Evolutionary conservation across 2,113 vertebrate species (phyloP).

Genomic region (Hippocampus abdominalis): DNA sequence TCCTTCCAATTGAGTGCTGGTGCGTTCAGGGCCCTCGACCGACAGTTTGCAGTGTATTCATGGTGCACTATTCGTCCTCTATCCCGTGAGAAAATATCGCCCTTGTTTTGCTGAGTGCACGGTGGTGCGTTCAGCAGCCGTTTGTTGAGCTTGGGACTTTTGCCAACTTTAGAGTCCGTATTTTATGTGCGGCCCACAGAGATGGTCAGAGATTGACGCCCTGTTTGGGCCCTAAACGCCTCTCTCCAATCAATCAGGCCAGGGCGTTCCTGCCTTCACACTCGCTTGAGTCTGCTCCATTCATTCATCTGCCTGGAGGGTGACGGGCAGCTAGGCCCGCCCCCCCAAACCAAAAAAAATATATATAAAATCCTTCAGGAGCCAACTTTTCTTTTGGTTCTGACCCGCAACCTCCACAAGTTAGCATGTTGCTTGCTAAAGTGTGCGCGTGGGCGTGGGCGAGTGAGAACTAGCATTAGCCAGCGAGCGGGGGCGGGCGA

Average conservation of each 20-base stretch:
- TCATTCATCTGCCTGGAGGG: not conserved
- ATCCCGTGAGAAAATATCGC: too few relatives aligned
- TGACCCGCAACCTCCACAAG: not conserved
- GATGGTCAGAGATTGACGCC: not conserved
- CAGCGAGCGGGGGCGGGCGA: constrained; percentile 17
- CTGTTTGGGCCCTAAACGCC: not conserved
- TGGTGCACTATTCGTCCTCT: not conserved
- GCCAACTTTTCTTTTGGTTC: not conserved
- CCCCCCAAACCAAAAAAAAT: not conserved
- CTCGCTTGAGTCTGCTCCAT: not conserved
- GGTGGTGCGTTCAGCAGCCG: not conserved
- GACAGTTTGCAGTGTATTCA: not conserved
- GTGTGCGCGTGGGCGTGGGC: not conserved
- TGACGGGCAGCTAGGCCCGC: not conserved
- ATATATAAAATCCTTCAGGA: not conserved
- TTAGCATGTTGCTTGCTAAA: not conserved
- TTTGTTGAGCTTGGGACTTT: not conserved
- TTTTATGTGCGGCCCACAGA: not conserved
- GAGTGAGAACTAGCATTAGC: constrained; percentile 1
- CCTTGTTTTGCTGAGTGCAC: too few relatives aligned
- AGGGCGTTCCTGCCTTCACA: not conserved
- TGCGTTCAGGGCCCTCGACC: too few relatives aligned
- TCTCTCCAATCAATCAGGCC: not conserved
- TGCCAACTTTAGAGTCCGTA: not conserved
- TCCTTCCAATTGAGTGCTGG: too few relatives aligned